Percentiles rank a stretch among this genome's conserved stretches.
These are phyloP conservation scores for Python bivittatus DNA, from an alignment of 2,113 vertebrate species.

Conservation along the genomic window DNA sequence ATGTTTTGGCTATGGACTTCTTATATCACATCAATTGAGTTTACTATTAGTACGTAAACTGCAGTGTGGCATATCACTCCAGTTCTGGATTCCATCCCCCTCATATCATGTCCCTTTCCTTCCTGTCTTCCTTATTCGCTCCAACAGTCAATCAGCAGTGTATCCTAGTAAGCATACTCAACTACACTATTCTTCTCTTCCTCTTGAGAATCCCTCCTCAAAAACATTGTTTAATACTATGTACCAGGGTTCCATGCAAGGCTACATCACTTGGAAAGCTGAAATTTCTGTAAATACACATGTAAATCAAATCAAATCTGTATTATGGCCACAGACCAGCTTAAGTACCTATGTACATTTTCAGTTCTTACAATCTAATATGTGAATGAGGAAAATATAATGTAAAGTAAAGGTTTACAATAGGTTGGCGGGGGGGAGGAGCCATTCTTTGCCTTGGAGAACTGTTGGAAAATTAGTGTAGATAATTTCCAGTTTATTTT, in stretches of 20 bases:
- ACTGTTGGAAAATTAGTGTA: background rate
- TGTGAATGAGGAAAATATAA: background rate
- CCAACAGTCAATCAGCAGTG: background rate
- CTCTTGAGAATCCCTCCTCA: background rate
- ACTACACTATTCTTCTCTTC: background rate
- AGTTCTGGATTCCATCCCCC: background rate
- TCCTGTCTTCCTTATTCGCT: background rate
- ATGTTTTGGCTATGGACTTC: background rate
- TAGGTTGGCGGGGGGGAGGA: background rate
- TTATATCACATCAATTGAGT: background rate
- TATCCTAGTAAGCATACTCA: background rate
- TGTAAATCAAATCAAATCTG: background rate
- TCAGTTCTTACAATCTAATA: background rate
- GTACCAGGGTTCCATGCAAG: background rate
- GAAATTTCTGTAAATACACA: background rate
- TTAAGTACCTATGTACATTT: background rate
- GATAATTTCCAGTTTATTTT: background rate
- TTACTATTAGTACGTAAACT: background rate
- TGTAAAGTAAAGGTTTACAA: background rate
- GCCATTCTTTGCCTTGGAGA: background rate
- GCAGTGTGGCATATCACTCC: background rate
- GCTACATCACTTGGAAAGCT: background rate
- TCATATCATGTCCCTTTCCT: background rate
- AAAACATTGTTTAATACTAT: background rate
- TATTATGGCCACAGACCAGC: background rate